phyloP scores from a whole-genome alignment of 2,888 invertebrate species.

The Bellardia bayeri region DNA sequence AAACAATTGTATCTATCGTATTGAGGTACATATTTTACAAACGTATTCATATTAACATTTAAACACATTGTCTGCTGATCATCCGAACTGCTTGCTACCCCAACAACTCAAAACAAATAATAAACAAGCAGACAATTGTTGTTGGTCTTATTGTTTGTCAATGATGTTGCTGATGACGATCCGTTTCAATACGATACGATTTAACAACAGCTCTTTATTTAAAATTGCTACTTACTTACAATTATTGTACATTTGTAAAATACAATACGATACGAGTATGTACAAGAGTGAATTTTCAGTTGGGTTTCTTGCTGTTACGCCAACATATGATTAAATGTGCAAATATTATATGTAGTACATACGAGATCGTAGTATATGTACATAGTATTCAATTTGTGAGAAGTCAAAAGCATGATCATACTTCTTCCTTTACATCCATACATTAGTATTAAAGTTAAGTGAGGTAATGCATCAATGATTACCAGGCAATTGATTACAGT shows the following conservation, averaged over 20 bases:
- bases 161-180: slow-evolving; percentile 27
- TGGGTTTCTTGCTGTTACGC: slow-evolving; percentile 20
- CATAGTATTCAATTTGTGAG: slow-evolving; percentile 22
- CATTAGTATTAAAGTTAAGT: slow-evolving; percentile 33
- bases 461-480: slow-evolving; percentile 67
- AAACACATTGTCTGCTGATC: slow-evolving; percentile 57
- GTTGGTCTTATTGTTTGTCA: slow-evolving; percentile 27
- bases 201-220: slow-evolving; percentile 45
- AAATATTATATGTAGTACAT: slow-evolving; percentile 27
- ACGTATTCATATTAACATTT: slow-evolving; percentile 39
- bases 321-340: slow-evolving; percentile 67
- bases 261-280: background rate
- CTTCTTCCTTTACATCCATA: background rate
- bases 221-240: slow-evolving; percentile 69
- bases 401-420: slow-evolving; percentile 20
- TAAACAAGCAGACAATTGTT: slow-evolving; percentile 26
- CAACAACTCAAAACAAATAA: slow-evolving; percentile 23
- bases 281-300: slow-evolving; percentile 32
- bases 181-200: slow-evolving; percentile 41
- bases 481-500: slow-evolving; percentile 59
- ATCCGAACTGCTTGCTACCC: slow-evolving; percentile 26
- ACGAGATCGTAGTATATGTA: too few species aligned
- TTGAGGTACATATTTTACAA: background rate
- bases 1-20: slow-evolving; percentile 8
- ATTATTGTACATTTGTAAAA: slow-evolving; percentile 15